phyloP scores from a whole-genome alignment of 2,888 invertebrate genomes.

The Aphodius sticticus region DNA sequence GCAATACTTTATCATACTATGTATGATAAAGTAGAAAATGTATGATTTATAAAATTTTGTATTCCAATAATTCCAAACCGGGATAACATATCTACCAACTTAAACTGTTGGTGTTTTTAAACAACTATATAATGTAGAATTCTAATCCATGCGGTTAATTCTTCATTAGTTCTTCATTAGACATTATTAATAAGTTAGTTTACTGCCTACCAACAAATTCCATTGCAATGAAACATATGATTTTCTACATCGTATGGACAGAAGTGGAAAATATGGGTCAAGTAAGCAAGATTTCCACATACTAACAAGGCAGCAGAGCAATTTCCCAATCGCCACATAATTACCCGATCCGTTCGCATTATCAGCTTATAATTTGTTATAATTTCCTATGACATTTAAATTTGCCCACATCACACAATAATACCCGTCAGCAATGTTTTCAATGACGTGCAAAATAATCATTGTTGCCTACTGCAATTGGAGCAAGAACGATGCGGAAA shows the following conservation, averaged over 20 bases:
- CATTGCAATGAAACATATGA: background rate
- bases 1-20: too few species aligned
- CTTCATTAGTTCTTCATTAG: too few species aligned
- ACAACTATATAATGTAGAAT: too few species aligned
- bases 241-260: background rate
- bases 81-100: too few species aligned
- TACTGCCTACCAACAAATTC: too few species aligned
- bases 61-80: too few species aligned
- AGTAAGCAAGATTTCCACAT: background rate
- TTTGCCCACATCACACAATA: background rate
- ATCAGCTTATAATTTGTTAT: conserved; percentile 4
- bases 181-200: too few species aligned
- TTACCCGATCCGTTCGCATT: background rate
- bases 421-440: background rate
- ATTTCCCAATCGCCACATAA: background rate
- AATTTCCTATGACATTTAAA: background rate
- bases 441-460: background rate
- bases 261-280: background rate
- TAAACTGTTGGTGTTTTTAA: too few species aligned
- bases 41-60: too few species aligned
- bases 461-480: background rate
- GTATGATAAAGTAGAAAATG: too few species aligned
- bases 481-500: background rate
- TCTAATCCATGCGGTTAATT: too few species aligned
- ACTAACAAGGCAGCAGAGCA: background rate